Evolutionary conservation across 2,797 vertebrate species (phyloP).

Genomic region (Megaceryle alcyon): DNA sequence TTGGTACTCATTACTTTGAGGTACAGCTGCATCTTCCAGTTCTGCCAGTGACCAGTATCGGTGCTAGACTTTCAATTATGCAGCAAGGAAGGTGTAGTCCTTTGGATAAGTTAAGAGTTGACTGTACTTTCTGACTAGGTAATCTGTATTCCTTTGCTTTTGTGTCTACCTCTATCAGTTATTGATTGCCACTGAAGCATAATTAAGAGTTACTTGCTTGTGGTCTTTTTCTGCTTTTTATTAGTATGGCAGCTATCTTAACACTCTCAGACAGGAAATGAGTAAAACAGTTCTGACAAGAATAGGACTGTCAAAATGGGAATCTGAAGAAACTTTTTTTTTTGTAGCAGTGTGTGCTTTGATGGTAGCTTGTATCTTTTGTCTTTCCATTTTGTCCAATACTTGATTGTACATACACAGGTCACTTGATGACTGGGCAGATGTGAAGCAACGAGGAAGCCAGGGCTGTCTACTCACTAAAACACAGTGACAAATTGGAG

Average conservation of each 20-base stretch:
- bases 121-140: not conserved
- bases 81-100: not conserved
- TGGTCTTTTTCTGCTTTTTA: not conserved
- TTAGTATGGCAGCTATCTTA: not conserved
- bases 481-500: not conserved
- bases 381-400: not conserved
- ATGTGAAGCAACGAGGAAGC: not conserved
- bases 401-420: not conserved
- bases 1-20: not conserved
- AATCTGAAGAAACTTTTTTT: not conserved
- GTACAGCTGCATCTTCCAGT: not conserved
- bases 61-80: not conserved
- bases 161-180: not conserved
- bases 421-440: not conserved
- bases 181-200: not conserved
- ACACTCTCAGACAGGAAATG: not conserved
- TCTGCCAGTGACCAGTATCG: not conserved
- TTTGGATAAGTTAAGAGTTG: not conserved
- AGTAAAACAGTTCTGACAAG: not conserved
- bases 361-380: not conserved
- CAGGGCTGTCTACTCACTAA: not conserved
- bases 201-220: not conserved
- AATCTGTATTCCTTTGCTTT: not conserved
- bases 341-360: not conserved
- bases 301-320: not conserved